Evolutionary conservation across 2,113 vertebrate genomes (phyloP).

Genomic region (Apodemus sylvaticus): DNA sequence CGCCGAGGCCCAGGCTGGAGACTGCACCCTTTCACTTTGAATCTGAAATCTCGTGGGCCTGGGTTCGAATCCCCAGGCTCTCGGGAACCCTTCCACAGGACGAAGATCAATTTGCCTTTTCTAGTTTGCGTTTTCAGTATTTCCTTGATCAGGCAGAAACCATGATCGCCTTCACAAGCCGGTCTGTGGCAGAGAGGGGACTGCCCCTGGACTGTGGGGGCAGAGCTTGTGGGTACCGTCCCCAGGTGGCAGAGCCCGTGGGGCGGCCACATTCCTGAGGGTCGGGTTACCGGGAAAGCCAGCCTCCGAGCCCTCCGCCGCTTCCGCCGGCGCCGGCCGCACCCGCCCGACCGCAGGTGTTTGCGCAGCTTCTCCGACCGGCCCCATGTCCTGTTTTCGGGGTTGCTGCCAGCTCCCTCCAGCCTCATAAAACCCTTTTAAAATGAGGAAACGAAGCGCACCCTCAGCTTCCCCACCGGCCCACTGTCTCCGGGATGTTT

Average conservation of each 20-base stretch:
- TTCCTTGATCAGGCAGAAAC: background rate
- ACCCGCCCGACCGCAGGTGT: conserved; percentile 50
- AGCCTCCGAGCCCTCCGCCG: background rate
- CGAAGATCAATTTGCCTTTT: background rate
- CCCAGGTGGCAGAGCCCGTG: background rate
- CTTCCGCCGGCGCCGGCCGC: background rate
- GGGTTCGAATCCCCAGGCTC: background rate
- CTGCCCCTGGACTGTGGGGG: background rate
- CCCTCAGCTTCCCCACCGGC: background rate
- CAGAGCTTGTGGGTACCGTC: background rate
- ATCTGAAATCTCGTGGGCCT: background rate
- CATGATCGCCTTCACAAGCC: background rate
- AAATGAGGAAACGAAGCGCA: background rate
- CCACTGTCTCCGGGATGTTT: background rate
- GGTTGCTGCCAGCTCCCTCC: background rate
- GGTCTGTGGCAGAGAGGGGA: background rate
- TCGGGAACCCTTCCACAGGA: background rate
- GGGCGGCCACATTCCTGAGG: conserved; percentile 68
- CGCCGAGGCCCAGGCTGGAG: background rate
- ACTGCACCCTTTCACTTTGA: background rate
- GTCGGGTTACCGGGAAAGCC: conserved; percentile 55
- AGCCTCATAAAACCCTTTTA: background rate
- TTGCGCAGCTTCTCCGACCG: background rate
- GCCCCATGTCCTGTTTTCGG: background rate
- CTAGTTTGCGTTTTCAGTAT: too few relatives aligned